Evolutionary conservation across 2,797 vertebrate species (phyloP).

Genomic region (Triplophysa yarkandensis): DNA sequence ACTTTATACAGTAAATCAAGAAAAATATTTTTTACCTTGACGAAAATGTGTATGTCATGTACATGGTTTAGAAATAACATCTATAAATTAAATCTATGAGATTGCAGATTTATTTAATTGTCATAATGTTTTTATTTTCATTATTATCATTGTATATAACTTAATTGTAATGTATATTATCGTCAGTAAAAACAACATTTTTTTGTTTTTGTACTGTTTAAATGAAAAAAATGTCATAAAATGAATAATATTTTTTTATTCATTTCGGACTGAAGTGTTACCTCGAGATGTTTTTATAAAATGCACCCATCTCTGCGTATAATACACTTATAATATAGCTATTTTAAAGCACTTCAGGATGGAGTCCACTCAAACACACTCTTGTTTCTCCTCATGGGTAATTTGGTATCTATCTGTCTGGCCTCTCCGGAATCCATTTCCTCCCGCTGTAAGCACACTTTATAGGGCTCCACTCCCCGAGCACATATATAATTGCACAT

Average conservation of each 20-base stretch:
- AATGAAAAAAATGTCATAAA: too few species aligned
- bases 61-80: too few species aligned
- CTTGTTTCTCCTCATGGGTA: conserved; percentile 76
- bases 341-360: conserved; percentile 30
- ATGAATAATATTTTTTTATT: not conserved
- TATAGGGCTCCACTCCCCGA: conserved; percentile 33
- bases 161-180: too few species aligned
- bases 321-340: conserved; percentile 23
- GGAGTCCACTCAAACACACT: conserved; percentile 80
- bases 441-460: conserved; percentile 32
- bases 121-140: too few species aligned
- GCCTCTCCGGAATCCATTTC: conserved; percentile 44
- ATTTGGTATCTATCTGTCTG: conserved; percentile 46
- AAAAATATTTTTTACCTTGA: too few species aligned
- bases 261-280: not conserved
- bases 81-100: too few species aligned
- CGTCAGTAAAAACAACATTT: too few species aligned
- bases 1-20: too few species aligned
- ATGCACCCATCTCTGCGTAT: conserved; percentile 9
- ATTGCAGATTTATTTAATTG: too few species aligned
- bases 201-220: too few species aligned
- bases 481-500: conserved; percentile 64
- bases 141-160: too few species aligned
- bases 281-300: not conserved
- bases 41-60: too few species aligned